Evolutionary conservation across 2,888 invertebrate species (phyloP).

Genomic region (Fragum sueziense): DNA sequence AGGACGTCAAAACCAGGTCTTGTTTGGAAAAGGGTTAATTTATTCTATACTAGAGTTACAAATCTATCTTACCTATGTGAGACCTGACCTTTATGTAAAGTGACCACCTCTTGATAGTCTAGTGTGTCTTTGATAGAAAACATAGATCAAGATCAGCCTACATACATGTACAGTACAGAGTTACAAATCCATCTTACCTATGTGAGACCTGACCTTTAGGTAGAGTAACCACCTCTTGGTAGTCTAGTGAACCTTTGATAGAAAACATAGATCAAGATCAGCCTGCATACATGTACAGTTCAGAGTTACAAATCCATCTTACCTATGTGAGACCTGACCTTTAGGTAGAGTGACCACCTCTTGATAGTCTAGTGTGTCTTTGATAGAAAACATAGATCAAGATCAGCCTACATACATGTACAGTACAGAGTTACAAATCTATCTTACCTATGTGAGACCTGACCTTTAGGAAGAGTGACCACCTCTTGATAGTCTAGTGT

Average conservation of each 20-base stretch:
- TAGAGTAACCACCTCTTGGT: conserved; percentile 75
- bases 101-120: conserved; percentile 77
- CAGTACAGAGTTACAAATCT: no score
- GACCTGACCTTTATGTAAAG: conserved; percentile 67
- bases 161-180: no score
- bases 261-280: no score
- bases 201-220: conserved; percentile 59
- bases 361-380: conserved; percentile 80
- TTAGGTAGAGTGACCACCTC: conserved; percentile 75
- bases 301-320: no score
- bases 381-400: no score
- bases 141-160: no score
- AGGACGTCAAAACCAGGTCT: no score
- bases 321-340: conserved; percentile 32
- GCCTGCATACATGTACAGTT: no score
- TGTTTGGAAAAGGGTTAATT: no score
- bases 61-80: conserved; percentile 1
- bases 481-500: conserved; percentile 79
- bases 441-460: conserved; percentile 11
- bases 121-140: conserved; percentile 81
- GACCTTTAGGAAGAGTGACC: conserved; percentile 72
- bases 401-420: no score
- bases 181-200: no score
- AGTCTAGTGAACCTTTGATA: conserved; percentile 80
- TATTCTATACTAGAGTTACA: no score